Base-by-base conservation (phyloP, 2,113 vertebrate genomes). In the Eulacestoma nigropectus region DNA sequence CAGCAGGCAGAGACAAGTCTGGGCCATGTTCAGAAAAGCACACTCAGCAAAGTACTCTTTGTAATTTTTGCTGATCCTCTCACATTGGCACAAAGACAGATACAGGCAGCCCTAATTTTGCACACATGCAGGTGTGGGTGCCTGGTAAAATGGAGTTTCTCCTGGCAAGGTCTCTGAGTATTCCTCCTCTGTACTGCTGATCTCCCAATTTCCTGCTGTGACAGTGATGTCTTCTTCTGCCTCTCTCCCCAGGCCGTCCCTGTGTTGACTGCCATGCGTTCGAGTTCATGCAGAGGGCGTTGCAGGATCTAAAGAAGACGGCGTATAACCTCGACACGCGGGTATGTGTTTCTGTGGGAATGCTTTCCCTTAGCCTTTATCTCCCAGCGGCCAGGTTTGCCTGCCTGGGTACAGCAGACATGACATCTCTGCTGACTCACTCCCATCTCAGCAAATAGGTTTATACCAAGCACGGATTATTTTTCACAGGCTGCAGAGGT, bases 241-340 rank as follows among this genome's bases (percentile, higher is more conserved):
- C 42, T 53, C 32, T 70, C 86, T 78, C 69, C 21, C 30, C 85
- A 99, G 99, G 99, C 97, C 99, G 99, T 8, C 99, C 99, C 18
- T 99, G 99, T 64, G 99, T 99, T 88, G 99, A 99, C 93, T 99
- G 99, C 87, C 99, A 99, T 78, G 99, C 99, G 0, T 99, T 99
- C 94, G 99, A 99, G 97, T 99, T 99, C 91, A 99, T 99, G 99
- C 99, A 99, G 98, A 98, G 99, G 96, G 99, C 99, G 46, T 97
- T 99, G 97, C 99, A 99, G 97, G 99, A 99, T 90, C 97, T 99
- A 11, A 98, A 98, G 97, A 99, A 98, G 98, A 99, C 99, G 0
- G 99, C 99, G 0, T 98, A 98, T 84, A 99, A 97, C 95, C 98
- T 99, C 5, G 99, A 99, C 95, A 98, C 98, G 6, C 95, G 99